A percentile compares a stretch with the other conserved stretches of the same genome.
phyloP scores from a whole-genome alignment of 2,888 invertebrate species.

The Napeogenes inachia region DNA sequence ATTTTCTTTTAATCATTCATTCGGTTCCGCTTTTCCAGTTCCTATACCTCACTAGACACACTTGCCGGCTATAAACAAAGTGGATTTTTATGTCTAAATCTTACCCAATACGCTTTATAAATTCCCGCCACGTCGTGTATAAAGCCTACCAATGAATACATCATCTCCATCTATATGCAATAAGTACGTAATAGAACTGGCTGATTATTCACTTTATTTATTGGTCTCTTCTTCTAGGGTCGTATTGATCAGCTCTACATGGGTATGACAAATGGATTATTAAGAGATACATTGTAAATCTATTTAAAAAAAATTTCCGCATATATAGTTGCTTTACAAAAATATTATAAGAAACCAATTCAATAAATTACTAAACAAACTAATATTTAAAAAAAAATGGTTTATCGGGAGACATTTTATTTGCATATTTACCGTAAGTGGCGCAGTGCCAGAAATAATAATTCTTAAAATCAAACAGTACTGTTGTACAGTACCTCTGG shows the following conservation, averaged over 20 bases:
- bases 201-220: conserved; percentile 20
- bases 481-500: no score
- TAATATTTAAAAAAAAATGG: no score
- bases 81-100: conserved; percentile 1
- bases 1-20: background rate
- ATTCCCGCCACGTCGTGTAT: conserved; percentile 24
- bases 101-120: conserved; percentile 7
- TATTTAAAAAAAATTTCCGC: no score
- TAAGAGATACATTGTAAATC: no score
- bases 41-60: background rate
- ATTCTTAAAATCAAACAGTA: no score
- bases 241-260: conserved; percentile 13
- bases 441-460: conserved; percentile 2
- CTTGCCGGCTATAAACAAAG: background rate
- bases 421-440: background rate
- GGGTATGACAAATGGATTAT: conserved; percentile 6
- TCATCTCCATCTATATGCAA: conserved; percentile 26
- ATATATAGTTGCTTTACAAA: no score
- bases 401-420: no score
- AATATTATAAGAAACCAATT: no score
- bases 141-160: conserved; percentile 25
- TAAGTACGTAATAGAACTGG: conserved; percentile 21
- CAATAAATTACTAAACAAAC: no score
- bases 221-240: conserved; percentile 12
- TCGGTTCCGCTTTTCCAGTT: background rate